A percentile compares a stretch with the other conserved stretches of the same genome.
Conservation (phyloP, 2,113 vertebrate genomes). For the Argyrosomus japonicus region DNA sequence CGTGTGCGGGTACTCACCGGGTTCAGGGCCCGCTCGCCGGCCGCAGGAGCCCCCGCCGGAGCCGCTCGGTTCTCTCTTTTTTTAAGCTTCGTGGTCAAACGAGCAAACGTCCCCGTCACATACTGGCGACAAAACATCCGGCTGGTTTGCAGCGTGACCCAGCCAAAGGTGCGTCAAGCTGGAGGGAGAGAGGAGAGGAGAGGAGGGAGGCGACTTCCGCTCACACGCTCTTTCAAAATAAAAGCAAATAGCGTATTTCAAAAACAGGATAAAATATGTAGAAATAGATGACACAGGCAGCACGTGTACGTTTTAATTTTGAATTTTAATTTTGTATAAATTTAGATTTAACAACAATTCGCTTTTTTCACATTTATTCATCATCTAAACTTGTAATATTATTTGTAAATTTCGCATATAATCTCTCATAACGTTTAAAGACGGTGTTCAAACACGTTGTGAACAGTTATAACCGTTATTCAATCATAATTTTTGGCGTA, state of each 20-base stretch:
- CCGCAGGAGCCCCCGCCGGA: neutral
- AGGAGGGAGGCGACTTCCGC: neutral
- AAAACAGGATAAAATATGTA: neutral
- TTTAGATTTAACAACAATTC: no score
- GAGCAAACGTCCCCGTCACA: constrained; percentile 33
- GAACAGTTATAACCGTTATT: no score
- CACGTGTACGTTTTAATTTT: no score
- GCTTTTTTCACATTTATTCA: no score
- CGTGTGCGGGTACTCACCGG: constrained; percentile 35
- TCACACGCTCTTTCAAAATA: constrained; percentile 36
- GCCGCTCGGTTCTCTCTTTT: neutral
- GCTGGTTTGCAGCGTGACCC: constrained; percentile 73
- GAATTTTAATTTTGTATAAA: no score
- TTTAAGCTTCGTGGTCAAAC: neutral
- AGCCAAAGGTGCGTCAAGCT: constrained; percentile 37
- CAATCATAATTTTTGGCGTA: neutral
- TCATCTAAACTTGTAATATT: neutral
- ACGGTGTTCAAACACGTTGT: neutral
- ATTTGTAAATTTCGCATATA: neutral
- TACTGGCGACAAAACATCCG: constrained; percentile 72
- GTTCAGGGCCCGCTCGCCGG: constrained; percentile 5
- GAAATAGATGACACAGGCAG: no score
- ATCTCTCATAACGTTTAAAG: no score
- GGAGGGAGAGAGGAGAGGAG: rapidly evolving
- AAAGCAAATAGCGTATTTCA: neutral